Base-by-base conservation (phyloP, 2,888 invertebrate genomes). In the Drepana falcataria region DNA sequence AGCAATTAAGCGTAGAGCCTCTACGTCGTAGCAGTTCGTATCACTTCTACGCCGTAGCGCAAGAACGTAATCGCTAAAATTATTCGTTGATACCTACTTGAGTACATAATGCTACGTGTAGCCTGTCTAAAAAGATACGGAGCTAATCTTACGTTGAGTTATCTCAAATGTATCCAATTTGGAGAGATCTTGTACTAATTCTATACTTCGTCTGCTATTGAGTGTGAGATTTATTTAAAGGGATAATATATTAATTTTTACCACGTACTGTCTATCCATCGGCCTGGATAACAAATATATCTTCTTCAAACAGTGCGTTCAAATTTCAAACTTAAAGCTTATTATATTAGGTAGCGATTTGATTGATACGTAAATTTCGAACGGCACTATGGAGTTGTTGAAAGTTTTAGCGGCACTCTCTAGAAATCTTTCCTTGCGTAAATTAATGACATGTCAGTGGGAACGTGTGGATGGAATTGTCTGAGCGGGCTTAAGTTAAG, bases 391-490 rank as follows among this genome's bases (percentile, higher is more conserved):
- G 21, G 21, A 51, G 40, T 51, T 51, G 6, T 34, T 6, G 6
- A 34, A 40, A 40, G 40, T 51, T 41, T 41, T 40, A 40, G 40
- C 40, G 51, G 41, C 51, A 33, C 34, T 37, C 51, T 40, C 49
- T 7, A 33, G 51, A 40, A 51, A 51, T 51, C 40, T 51, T 49
- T 63, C 65, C 59, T 58, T 55, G 53, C 60, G 60, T 67, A 65
- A 74, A 77, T 77, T 77, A 72, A 74, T 77, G 64, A 68, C 62
- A 59, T 57, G 65, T 65, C 68, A 68, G 63, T 55, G 57, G 37
- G 63, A 57, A 64, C 54, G 66, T 64, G 63, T 63, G 66, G 66
- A 72, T 65, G 73, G 66, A 70, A 77, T 65, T 69, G 72, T 75
- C 69, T 68, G 67, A 64, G 65, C 61, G 56, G 53, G 53, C 58